Conservation (phyloP, 1,140 invertebrate genomes). For the Lethocerus indicus region DNA sequence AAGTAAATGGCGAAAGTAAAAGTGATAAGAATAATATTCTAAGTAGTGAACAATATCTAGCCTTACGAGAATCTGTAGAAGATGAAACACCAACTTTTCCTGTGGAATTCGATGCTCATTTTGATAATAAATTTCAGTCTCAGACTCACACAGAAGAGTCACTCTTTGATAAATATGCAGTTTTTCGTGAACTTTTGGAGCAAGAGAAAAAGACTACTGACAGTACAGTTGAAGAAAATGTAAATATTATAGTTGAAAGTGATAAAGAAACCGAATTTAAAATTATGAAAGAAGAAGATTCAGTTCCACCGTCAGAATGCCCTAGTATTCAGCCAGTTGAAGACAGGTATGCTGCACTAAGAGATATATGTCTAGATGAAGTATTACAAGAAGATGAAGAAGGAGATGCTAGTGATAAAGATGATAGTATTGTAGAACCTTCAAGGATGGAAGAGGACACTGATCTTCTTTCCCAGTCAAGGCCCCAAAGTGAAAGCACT, state of each 20-base stretch:
- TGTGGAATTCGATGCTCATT: slow-evolving; percentile 42
- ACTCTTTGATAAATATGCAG: slow-evolving; percentile 60
- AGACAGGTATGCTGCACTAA: slow-evolving; percentile 49
- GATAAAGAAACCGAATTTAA: slow-evolving; percentile 15
- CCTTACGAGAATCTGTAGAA: slow-evolving; percentile 19
- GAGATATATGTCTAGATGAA: slow-evolving; percentile 46
- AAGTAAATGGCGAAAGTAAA: slow-evolving; percentile 17
- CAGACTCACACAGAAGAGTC: slow-evolving; percentile 19
- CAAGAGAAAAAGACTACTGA: slow-evolving; percentile 31
- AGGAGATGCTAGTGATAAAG: slow-evolving; percentile 17
- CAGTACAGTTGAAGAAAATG: slow-evolving; percentile 15
- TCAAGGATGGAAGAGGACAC: slow-evolving; percentile 17
- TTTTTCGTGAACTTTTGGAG: slow-evolving; percentile 63
- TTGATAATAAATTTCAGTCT: slow-evolving; percentile 29
- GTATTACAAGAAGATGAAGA: slow-evolving; percentile 21
- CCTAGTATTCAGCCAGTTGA: slow-evolving; percentile 21
- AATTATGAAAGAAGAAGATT: slow-evolving; percentile 16
- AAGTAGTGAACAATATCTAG: slow-evolving; percentile 17
- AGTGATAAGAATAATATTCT: slow-evolving; percentile 12
- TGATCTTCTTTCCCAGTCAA: slow-evolving; percentile 18
- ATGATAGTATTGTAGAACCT: slow-evolving; percentile 16
- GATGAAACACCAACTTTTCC: slow-evolving; percentile 27
- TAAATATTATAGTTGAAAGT: slow-evolving; percentile 14
- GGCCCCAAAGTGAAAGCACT: slow-evolving; percentile 20
- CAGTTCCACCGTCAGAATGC: not conserved